These are phyloP conservation scores for Sclerurus mexicanus DNA, from an alignment of 2,113 vertebrate species.

Conservation along the genomic window DNA sequence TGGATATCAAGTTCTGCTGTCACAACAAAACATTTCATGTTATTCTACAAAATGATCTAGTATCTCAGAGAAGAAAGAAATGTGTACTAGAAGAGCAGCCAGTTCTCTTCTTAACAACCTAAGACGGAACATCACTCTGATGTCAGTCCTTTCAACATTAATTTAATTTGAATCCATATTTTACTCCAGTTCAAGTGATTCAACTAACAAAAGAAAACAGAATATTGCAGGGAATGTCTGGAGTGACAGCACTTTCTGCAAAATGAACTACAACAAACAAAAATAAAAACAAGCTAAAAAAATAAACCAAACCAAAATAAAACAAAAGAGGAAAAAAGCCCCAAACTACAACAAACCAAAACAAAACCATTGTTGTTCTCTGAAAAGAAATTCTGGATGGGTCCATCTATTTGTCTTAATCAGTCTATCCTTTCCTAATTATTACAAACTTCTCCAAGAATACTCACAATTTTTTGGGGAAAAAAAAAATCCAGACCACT, in stretches of 20 bases:
- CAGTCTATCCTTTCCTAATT: not conserved
- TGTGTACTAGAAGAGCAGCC: not conserved
- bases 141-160: not conserved
- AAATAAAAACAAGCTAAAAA: not conserved
- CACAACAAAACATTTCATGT: constrained; percentile 32
- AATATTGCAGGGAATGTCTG: not conserved
- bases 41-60: not conserved
- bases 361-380: not conserved
- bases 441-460: not conserved
- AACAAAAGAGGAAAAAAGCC: not conserved
- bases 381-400: not conserved
- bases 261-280: not conserved
- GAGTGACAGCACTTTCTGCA: not conserved
- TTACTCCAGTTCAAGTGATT: not conserved
- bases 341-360: not conserved
- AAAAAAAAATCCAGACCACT: not conserved
- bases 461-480: not conserved
- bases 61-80: not conserved
- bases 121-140: not conserved
- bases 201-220: not conserved
- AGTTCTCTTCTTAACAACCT: not conserved
- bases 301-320: not conserved
- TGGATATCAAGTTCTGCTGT: not conserved
- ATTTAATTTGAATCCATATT: not conserved
- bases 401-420: not conserved